Percentiles rank a stretch among this genome's conserved stretches.
These are phyloP conservation scores for Adrianichthys oophorus DNA, from an alignment of 2,797 vertebrate genomes.

Conservation along the genomic window DNA sequence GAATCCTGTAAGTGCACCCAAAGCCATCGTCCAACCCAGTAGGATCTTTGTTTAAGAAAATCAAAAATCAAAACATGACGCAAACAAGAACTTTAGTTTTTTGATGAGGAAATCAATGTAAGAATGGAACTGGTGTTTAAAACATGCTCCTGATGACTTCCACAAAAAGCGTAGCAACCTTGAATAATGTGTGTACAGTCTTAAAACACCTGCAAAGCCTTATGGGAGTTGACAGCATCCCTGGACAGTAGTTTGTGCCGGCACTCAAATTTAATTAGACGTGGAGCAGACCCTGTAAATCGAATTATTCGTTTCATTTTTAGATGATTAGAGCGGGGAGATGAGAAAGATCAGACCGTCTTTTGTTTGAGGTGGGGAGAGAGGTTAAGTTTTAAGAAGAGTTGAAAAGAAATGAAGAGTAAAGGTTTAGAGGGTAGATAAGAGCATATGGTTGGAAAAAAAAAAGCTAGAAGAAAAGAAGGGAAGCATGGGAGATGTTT, in stretches of 20 bases:
- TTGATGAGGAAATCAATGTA: no score
- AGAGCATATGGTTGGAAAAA: conserved; percentile 31
- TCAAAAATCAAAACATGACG: no score
- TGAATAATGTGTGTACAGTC: background rate
- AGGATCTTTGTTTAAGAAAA: no score
- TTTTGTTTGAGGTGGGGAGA: background rate
- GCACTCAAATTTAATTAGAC: conserved; percentile 7
- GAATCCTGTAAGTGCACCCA: no score
- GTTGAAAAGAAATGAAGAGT: background rate
- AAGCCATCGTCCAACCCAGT: no score
- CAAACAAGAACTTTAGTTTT: no score
- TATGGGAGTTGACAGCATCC: conserved; percentile 1
- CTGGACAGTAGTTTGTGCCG: background rate
- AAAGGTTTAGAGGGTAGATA: conserved; percentile 18
- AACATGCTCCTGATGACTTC: no score
- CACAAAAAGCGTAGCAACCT: no score
- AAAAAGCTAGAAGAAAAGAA: conserved; percentile 32
- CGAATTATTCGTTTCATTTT: conserved; percentile 15
- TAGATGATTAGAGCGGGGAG: conserved; percentile 11
- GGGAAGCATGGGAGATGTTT: conserved; percentile 52
- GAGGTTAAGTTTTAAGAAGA: background rate
- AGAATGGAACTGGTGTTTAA: no score
- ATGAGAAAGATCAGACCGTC: conserved; percentile 21
- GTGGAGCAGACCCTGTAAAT: conserved; percentile 3
- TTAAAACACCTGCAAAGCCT: conserved; percentile 21